Conservation (phyloP, 1,140 invertebrate genomes). For the Dreissena rostriformis region DNA sequence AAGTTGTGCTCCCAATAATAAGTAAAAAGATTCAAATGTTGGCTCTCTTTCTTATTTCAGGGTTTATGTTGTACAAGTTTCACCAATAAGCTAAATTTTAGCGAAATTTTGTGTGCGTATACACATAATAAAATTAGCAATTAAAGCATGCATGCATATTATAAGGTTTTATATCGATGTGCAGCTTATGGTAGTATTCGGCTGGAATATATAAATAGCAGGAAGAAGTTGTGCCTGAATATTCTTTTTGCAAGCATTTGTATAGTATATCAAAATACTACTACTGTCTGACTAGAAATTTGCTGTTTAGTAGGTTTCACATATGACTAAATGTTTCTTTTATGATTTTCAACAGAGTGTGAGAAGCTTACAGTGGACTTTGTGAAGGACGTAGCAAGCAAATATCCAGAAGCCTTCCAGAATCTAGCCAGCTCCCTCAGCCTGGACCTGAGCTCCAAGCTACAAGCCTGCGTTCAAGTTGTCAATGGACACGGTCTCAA, state of each 20-base stretch:
- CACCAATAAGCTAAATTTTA: no score
- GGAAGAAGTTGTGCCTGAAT: no score
- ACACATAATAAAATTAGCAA: no score
- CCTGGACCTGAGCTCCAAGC: constrained; percentile 32
- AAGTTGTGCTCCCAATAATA: no score
- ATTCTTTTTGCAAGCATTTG: not conserved
- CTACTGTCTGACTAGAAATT: not conserved
- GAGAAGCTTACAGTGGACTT: constrained; percentile 37
- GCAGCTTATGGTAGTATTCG: no score
- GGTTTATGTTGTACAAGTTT: no score
- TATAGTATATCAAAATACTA: not conserved
- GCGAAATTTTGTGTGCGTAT: no score
- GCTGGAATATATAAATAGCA: no score
- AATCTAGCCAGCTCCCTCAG: constrained; percentile 7
- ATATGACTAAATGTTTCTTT: not conserved
- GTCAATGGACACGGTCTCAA: constrained; percentile 29
- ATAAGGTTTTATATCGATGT: no score
- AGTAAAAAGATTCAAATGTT: no score
- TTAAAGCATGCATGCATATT: no score
- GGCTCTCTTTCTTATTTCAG: no score
- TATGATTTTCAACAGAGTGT: constrained; percentile 34
- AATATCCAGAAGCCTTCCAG: constrained; percentile 39
- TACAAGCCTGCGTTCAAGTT: constrained; percentile 18
- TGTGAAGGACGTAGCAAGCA: constrained; percentile 34
- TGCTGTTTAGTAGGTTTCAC: not conserved